phyloP scores from a whole-genome alignment of 1,140 invertebrate genomes.

The Leptopilina clavipes region DNA sequence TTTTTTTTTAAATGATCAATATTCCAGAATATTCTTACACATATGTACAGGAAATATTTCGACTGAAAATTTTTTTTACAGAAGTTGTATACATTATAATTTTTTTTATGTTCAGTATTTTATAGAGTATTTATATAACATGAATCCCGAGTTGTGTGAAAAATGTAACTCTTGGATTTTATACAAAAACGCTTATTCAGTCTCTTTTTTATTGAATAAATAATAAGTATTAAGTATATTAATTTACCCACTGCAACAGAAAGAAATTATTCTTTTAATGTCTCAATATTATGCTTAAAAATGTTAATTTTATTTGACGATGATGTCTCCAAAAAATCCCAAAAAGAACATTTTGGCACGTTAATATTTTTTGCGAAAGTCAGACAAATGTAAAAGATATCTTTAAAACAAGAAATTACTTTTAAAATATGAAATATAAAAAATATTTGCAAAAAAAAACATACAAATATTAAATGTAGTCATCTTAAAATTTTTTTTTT shows the following conservation, averaged over 20 bases:
- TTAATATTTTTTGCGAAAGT: background rate
- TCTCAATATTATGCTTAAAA: background rate
- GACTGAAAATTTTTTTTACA: background rate
- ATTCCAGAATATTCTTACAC: background rate
- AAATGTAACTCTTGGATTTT: constrained; percentile 36
- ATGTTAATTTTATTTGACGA: background rate
- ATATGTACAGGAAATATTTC: background rate
- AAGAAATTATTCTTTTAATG: background rate
- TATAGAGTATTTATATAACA: constrained; percentile 42
- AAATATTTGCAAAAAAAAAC: background rate
- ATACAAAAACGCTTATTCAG: constrained; percentile 20
- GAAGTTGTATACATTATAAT: background rate
- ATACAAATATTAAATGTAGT: background rate
- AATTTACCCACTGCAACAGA: background rate
- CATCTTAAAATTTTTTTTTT: background rate
- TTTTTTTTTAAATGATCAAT: background rate
- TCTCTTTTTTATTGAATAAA: constrained; percentile 31
- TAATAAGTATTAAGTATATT: constrained; percentile 4
- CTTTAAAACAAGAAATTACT: background rate
- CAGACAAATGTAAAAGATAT: background rate
- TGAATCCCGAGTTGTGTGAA: constrained; percentile 39
- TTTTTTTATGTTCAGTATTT: constrained; percentile 29
- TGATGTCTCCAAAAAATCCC: background rate
- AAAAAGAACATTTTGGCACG: background rate
- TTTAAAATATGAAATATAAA: background rate